Percentiles rank a stretch among this genome's conserved stretches.
Conservation (phyloP, 2,797 vertebrate genomes). For the Danio choprae region DNA sequence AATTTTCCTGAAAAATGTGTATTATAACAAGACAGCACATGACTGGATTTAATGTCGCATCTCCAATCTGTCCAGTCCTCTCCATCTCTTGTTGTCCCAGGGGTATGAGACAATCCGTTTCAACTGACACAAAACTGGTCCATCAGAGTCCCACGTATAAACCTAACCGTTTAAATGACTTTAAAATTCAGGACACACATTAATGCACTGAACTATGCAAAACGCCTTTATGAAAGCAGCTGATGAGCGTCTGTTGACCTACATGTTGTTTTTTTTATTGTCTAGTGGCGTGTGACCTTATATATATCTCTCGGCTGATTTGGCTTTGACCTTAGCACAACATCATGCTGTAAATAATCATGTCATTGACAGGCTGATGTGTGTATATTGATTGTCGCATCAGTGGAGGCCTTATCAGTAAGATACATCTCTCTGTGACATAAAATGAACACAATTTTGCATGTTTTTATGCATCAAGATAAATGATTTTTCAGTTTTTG, state of each 20-base stretch:
- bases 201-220: not conserved
- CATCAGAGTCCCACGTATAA: constrained; percentile 3
- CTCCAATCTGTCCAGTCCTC: constrained; percentile 22
- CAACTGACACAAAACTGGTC: constrained; percentile 16
- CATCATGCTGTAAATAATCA: constrained; percentile 42
- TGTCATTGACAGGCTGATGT: constrained; percentile 29
- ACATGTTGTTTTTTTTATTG: not conserved
- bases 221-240: constrained; percentile 14
- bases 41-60: constrained; percentile 5
- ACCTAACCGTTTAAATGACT: not conserved
- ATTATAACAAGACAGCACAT: not conserved
- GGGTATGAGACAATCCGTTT: not conserved
- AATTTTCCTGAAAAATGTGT: not conserved
- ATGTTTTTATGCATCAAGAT: not conserved
- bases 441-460: not conserved
- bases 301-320: not conserved
- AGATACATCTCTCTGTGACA: not conserved
- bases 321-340: constrained; percentile 25
- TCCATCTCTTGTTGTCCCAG: constrained; percentile 10
- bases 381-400: constrained; percentile 15
- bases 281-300: constrained; percentile 12
- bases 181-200: not conserved
- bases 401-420: not conserved
- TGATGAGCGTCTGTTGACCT: constrained; percentile 8
- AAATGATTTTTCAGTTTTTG: not conserved